Evolutionary conservation across 1,140 invertebrate genomes (phyloP).

Genomic region (Calycopis cecrops): DNA sequence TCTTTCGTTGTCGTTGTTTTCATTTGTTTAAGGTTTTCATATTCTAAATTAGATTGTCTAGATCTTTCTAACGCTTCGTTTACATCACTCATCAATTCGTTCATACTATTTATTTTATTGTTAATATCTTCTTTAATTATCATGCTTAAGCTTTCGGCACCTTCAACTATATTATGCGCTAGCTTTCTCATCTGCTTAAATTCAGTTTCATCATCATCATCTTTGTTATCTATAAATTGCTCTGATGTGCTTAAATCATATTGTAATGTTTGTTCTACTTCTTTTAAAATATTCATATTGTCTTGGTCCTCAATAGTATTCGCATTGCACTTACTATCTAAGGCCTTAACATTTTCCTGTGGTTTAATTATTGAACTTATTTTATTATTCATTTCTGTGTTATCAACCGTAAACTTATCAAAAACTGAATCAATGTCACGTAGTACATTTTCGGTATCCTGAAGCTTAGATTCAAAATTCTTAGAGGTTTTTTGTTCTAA

Average conservation of each 20-base stretch:
- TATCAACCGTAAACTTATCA: constrained; percentile 24
- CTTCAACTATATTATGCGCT: constrained; percentile 56
- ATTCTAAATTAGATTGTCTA: constrained; percentile 57
- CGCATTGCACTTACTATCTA: not conserved
- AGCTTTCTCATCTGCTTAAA: constrained; percentile 60
- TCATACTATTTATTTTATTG: constrained; percentile 68
- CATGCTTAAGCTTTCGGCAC: constrained; percentile 60
- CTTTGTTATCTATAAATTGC: constrained; percentile 39
- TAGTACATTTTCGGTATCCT: constrained; percentile 53
- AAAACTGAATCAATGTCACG: constrained; percentile 43
- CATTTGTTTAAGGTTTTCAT: constrained; percentile 42
- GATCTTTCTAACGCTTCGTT: constrained; percentile 67
- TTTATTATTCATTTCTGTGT: not conserved
- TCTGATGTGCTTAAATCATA: constrained; percentile 45
- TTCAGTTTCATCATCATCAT: constrained; percentile 52
- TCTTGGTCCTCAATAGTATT: not conserved
- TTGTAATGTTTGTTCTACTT: constrained; percentile 50
- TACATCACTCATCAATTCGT: constrained; percentile 66
- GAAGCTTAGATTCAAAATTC: constrained; percentile 48
- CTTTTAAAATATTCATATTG: constrained; percentile 30
- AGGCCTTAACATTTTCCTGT: not conserved
- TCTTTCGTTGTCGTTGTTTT: too few relatives aligned
- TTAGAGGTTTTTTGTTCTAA: constrained; percentile 36
- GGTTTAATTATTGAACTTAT: not conserved
- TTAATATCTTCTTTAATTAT: constrained; percentile 65